Base-by-base conservation (phyloP, 2,888 invertebrate species). In the Stenodera caucasica region DNA sequence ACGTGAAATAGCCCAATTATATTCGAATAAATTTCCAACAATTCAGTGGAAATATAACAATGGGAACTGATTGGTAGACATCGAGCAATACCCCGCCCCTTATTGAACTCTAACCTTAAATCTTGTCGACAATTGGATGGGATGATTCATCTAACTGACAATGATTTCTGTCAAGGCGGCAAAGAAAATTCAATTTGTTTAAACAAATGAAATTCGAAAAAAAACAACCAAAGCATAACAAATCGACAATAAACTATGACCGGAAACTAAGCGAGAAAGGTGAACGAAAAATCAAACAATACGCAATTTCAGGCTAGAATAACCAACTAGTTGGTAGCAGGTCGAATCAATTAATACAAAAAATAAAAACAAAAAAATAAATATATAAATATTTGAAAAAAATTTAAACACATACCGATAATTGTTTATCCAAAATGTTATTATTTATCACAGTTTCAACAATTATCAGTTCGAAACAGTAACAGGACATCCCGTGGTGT, bases 301-400 rank as follows among this genome's bases (percentile, higher is more conserved):
- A 67, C 66, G 66, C 69, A 65, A 72, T 73, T 73, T 73, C 73
- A 73, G 71, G 73, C 71, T 70, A 73, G 69, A 61, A 59, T 72
- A 67, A 64, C 33, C 64, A 68, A 67, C 61, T 67, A 64, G 70
- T 64, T 35, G 37, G 50, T 53, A 58, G 53, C 60, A 57, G 55
- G 49, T 11, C 59, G 51, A 63, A 63, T 63, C 59, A 63, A 60
- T 60, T 63, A 23, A 45, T 45, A 23, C 21, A 21, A n/a, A 12
- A 2, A 45, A 45, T 35, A 18, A 21, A 15, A 37, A 15, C 9
- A 5, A 2, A 40, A 9, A 40, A 37, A 37, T 2, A 37, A 37
- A 4, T 18, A 40, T 40, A 18, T 18, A 9, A 40, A 40, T 5
- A 26, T 26, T 26, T 30, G 1, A 30, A 7, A 9, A 21, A 45